Evolutionary conservation across 2,113 vertebrate genomes (phyloP), one percentile per base, ranked within the genome.

Genomic region (Sinocyclocheilus maitianheensis): DNA sequence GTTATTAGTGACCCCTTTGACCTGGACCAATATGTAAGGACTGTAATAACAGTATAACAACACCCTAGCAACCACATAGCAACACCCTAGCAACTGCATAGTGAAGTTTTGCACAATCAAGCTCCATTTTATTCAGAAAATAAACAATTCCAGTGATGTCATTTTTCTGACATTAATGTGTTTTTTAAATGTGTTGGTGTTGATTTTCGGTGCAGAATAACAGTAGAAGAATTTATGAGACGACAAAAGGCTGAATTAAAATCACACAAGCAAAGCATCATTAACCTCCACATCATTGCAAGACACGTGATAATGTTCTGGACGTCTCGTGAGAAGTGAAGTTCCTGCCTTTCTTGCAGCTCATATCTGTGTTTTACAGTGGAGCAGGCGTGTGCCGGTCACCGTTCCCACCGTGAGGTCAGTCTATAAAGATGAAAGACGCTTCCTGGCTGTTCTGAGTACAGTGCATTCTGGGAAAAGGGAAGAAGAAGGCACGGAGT

Each of bases 381-480:
- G 51, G 51, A 55, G 53, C 53, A 58, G 22, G 8, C 2, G 3
- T 22, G 20, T 20, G 5, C 18, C 18, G 6, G 75, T 11, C 84
- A 10, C 26, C 6, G 24, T 51, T 71, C 37, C 77, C 71, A 60
- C 5, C 14, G 10, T 76, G 30, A 22, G 58, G 72, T 76, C 83
- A 63, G 4, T 26, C 34, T n/a, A 13, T 37, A 63, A 13, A 84
- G 58, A 58, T 86, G 55, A 84, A 86, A 88, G 84, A 58, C 12
- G n/a, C 51, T 79, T 83, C 83, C 77, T 88, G 34, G 55, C 77
- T 72, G 62, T 69, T 55, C 63, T 85, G 87, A 67, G 58, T 34
- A n/a, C 34, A 24, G 67, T 48, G 51, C 71, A 85, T 85, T 83
- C 83, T 88, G 87, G 60, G 40, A 69, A 75, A 46, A 83, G 69